A percentile compares a stretch with the other conserved stretches of the same genome.
These are phyloP conservation scores for Zalophus californianus DNA, from an alignment of 2,797 vertebrate genomes.

Conservation along the genomic window DNA sequence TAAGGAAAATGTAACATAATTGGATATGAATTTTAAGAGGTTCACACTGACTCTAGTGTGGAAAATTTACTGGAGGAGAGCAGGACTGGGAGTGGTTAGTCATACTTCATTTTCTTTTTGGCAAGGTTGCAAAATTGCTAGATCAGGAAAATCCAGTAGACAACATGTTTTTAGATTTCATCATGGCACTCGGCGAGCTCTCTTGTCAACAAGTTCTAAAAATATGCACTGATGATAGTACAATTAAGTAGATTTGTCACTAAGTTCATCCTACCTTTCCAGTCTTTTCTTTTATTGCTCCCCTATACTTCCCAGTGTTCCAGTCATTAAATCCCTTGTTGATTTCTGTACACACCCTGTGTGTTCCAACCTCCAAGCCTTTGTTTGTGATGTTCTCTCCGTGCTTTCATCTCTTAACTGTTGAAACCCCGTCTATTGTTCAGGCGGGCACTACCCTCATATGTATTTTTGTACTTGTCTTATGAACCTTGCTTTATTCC, in stretches of 20 bases:
- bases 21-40: neutral
- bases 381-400: neutral
- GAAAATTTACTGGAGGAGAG: neutral
- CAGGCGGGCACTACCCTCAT: neutral
- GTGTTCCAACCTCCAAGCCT: neutral
- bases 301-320: neutral
- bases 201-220: slow-evolving; percentile 58
- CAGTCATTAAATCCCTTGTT: neutral
- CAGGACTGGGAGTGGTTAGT: neutral
- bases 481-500: neutral
- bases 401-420: slow-evolving; percentile 6
- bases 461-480: neutral
- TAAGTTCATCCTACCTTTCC: neutral
- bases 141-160: neutral
- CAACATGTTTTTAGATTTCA: slow-evolving; percentile 50
- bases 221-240: neutral
- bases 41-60: neutral
- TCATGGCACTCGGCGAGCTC: neutral
- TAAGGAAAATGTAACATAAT: neutral
- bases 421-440: neutral
- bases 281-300: slow-evolving; percentile 42
- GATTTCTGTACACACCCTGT: neutral
- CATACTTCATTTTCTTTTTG: slow-evolving; percentile 6
- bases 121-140: neutral
- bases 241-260: slow-evolving; percentile 39